A percentile compares a stretch with the other conserved stretches of the same genome.
phyloP scores from a whole-genome alignment of 1,140 invertebrate genomes.

The Drosophila rhopaloa region DNA sequence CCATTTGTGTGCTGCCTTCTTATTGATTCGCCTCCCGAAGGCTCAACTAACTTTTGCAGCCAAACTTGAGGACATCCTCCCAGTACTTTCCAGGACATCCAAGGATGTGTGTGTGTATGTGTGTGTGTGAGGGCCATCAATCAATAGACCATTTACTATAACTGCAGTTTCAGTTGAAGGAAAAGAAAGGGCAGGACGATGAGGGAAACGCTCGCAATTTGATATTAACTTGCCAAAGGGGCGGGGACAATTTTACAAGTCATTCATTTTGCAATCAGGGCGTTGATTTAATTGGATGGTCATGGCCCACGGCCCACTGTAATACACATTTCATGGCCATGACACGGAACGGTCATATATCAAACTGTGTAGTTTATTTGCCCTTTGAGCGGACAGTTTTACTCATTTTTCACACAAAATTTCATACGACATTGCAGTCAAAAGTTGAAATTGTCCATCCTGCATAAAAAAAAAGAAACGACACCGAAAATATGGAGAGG shows the following conservation, averaged over 20 bases:
- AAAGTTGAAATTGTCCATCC: constrained; percentile 28
- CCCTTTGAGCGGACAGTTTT: constrained; percentile 12
- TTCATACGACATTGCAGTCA: constrained; percentile 40
- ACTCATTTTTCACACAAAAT: constrained; percentile 47
- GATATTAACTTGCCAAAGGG: constrained; percentile 55
- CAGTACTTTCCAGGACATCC: background rate
- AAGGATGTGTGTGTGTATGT: constrained; percentile 6
- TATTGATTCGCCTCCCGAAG: constrained; percentile 59
- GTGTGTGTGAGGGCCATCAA: constrained; percentile 46
- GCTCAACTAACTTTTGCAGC: constrained; percentile 52
- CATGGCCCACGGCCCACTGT: constrained; percentile 49
- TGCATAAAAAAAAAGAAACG: background rate
- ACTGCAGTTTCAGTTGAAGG: constrained; percentile 42
- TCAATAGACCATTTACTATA: constrained; percentile 78
- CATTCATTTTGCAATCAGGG: constrained; percentile 76
- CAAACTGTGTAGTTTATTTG: constrained; percentile 42
- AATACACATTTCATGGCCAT: constrained; percentile 52
- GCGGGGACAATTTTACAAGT: constrained; percentile 63
- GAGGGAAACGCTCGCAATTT: constrained; percentile 45
- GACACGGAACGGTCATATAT: constrained; percentile 48
- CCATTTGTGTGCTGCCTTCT: constrained; percentile 67
- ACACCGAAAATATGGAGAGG: constrained; percentile 19
- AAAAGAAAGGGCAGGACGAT: constrained; percentile 10
- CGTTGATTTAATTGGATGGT: constrained; percentile 62
- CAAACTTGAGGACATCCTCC: constrained; percentile 6